Conservation (phyloP, 2,888 invertebrate species). For the Limnephilus marmoratus region DNA sequence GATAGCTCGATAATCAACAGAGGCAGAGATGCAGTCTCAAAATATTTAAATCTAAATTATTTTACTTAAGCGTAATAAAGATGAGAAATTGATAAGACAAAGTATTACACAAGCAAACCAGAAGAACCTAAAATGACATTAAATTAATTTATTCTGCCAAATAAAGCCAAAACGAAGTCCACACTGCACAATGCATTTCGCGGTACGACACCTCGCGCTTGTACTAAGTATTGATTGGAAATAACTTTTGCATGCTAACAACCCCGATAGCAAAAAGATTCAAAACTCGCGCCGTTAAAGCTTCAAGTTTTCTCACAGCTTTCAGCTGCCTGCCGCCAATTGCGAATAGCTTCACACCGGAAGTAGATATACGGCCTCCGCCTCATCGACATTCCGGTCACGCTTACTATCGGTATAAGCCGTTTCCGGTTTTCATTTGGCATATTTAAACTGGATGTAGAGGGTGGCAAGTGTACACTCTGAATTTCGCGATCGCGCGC, state of each 20-base stretch:
- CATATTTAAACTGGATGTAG: slow-evolving; percentile 30
- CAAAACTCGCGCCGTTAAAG: not conserved
- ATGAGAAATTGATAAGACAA: too few relatives aligned
- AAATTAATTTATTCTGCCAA: too few relatives aligned
- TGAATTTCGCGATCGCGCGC: not conserved
- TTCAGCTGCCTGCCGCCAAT: not conserved
- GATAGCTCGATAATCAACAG: too few relatives aligned
- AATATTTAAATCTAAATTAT: too few relatives aligned
- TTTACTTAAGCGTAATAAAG: too few relatives aligned
- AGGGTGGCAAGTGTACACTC: not conserved
- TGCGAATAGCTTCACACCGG: not conserved
- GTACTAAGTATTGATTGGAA: not conserved
- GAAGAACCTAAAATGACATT: too few relatives aligned
- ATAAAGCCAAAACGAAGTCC: too few relatives aligned
- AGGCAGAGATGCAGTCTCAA: too few relatives aligned
- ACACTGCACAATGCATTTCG: too few relatives aligned
- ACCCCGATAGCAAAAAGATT: not conserved
- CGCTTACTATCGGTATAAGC: slow-evolving; percentile 40
- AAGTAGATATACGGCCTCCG: slow-evolving; percentile 21
- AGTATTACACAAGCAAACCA: too few relatives aligned
- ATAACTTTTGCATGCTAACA: not conserved
- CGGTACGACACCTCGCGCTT: too few relatives aligned
- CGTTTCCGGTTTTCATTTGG: slow-evolving; percentile 47
- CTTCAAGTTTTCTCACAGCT: not conserved
- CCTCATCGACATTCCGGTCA: slow-evolving; percentile 16